Evolutionary conservation across 2,888 invertebrate species (phyloP).

Genomic region (Cephalotes varians): DNA sequence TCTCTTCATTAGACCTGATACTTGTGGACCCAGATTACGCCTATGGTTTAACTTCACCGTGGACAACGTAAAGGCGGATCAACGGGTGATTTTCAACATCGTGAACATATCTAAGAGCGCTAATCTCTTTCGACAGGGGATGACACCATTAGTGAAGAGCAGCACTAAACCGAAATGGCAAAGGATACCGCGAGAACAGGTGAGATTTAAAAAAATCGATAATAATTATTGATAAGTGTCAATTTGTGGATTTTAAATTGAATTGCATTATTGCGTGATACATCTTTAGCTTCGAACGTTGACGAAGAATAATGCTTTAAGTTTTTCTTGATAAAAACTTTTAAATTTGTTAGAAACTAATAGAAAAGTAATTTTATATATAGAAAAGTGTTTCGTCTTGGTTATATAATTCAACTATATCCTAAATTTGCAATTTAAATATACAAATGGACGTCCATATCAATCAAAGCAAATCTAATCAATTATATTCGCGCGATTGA

Average conservation of each 20-base stretch:
- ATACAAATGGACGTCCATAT: neutral
- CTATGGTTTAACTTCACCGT: constrained; percentile 99
- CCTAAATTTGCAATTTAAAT: neutral
- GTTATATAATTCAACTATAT: neutral
- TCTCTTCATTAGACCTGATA: constrained; percentile 97
- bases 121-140: constrained; percentile 94
- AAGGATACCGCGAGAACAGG: constrained; percentile 83
- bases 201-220: constrained; percentile 48
- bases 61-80: constrained; percentile 97
- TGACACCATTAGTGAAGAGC: constrained; percentile 98
- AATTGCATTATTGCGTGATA: neutral
- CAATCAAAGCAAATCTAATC: constrained; percentile 6
- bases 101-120: constrained; percentile 98
- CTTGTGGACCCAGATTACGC: constrained; percentile 96
- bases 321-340: neutral
- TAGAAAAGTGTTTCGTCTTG: neutral
- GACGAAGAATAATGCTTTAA: neutral
- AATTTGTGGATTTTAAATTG: neutral
- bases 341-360: neutral
- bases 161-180: constrained; percentile 97
- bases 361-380: neutral
- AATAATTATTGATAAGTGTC: neutral
- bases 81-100: constrained; percentile 98
- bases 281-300: neutral
- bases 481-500: neutral